These are phyloP conservation scores for Pangasius mekongensis DNA, from an alignment of 2,797 vertebrate genomes.

Conservation along the genomic window DNA sequence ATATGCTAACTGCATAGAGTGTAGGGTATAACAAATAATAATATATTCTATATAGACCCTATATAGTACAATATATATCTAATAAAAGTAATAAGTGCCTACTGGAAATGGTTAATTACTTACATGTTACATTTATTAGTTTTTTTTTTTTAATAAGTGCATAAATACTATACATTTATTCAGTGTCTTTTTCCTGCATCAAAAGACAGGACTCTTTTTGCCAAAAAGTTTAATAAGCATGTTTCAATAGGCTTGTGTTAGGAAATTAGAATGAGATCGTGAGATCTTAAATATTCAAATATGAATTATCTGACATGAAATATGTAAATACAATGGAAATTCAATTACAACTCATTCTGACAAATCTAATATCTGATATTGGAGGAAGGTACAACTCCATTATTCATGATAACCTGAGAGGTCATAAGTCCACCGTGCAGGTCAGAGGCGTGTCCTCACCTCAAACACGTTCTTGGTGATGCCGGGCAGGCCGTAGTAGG, in stretches of 20 bases:
- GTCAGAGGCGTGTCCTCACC: conserved; percentile 69
- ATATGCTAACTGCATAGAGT: background rate
- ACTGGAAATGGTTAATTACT: background rate
- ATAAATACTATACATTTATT: background rate
- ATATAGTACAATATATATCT: background rate
- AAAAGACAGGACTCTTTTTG: background rate
- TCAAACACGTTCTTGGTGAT: conserved; percentile 95
- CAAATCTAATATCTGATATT: background rate
- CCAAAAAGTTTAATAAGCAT: background rate
- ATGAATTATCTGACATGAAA: background rate
- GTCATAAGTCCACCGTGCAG: background rate
- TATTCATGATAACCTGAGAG: background rate
- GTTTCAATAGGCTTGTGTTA: background rate
- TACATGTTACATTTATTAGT: background rate
- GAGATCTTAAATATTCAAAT: background rate
- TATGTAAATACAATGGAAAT: background rate
- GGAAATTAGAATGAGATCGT: background rate
- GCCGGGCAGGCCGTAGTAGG: conserved; percentile 91
- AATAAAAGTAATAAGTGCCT: no score
- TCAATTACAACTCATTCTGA: background rate
- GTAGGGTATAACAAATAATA: background rate
- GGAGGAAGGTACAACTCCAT: background rate
- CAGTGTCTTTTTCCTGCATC: background rate
- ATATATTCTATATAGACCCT: background rate
- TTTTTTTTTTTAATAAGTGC: no score